Evolutionary conservation across 2,797 vertebrate species (phyloP).

Genomic region (Liparis tanakae): DNA sequence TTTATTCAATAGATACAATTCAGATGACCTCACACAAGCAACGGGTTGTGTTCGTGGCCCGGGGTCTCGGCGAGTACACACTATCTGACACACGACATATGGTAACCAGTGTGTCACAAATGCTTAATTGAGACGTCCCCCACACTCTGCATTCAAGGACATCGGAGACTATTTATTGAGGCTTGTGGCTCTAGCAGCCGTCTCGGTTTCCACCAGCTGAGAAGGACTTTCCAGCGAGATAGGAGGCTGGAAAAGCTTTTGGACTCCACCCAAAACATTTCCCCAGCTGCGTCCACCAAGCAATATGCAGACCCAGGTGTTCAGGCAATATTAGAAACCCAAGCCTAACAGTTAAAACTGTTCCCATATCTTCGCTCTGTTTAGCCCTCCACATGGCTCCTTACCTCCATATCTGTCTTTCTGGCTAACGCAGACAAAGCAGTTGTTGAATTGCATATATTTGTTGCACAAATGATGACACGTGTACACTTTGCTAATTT

Average conservation of each 20-base stretch:
- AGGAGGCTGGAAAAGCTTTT: conserved; percentile 66
- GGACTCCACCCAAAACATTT: conserved; percentile 60
- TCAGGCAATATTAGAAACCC: conserved; percentile 72
- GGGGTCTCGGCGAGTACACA: conserved; percentile 5
- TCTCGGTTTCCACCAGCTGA: conserved; percentile 77
- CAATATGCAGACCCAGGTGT: conserved; percentile 78
- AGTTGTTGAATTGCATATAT: conserved; percentile 37
- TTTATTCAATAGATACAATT: neutral
- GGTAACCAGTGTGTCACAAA: conserved; percentile 48
- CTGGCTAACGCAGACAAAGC: conserved; percentile 29
- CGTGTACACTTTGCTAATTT: neutral
- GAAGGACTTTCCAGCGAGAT: conserved; percentile 71
- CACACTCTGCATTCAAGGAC: conserved; percentile 53
- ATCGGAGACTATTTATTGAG: conserved; percentile 75
- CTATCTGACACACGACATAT: conserved; percentile 10
- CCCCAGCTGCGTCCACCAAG: conserved; percentile 72
- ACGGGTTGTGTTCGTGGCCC: neutral
- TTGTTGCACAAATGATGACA: conserved; percentile 8
- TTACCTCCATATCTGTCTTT: conserved; percentile 39
- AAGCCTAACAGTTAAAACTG: conserved; percentile 67
- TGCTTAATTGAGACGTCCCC: conserved; percentile 65
- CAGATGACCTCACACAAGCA: neutral
- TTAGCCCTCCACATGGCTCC: conserved; percentile 28
- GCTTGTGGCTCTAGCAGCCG: conserved; percentile 62
- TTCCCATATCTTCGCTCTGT: conserved; percentile 56